Conservation (phyloP, 2,113 vertebrate species). For the Microcebus tavaratra region DNA sequence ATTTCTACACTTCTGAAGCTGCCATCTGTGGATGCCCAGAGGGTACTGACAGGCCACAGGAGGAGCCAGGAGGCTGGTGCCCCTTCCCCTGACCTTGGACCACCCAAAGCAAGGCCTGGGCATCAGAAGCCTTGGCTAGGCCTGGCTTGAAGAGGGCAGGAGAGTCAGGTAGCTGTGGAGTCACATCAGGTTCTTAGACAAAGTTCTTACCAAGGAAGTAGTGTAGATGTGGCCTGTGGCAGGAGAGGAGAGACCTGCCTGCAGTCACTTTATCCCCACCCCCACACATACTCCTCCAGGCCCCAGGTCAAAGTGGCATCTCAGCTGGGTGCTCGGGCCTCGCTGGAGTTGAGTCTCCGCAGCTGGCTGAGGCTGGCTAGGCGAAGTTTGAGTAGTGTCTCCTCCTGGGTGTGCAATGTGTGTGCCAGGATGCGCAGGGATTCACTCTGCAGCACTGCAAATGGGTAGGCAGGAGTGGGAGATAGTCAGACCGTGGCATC, state of each 20-base stretch:
- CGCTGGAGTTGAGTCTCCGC: slow-evolving; percentile 86
- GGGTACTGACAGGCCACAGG: slow-evolving; percentile 17
- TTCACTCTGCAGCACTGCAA: slow-evolving; percentile 86
- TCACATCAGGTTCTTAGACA: not conserved
- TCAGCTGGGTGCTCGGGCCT: slow-evolving; percentile 39
- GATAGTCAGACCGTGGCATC: not conserved
- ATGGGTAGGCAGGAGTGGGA: not conserved
- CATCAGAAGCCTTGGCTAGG: not conserved
- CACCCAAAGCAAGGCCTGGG: not conserved
- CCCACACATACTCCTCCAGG: not conserved
- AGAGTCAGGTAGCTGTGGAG: not conserved
- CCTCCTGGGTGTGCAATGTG: slow-evolving; percentile 82
- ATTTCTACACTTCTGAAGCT: slow-evolving; percentile 57
- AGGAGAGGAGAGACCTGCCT: not conserved
- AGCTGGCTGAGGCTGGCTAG: slow-evolving; percentile 88
- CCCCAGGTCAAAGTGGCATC: not conserved
- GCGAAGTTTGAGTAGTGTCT: slow-evolving; percentile 80
- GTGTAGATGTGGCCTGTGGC: not conserved
- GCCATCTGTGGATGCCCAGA: not conserved
- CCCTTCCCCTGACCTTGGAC: slow-evolving; percentile 43
- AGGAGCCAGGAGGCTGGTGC: not conserved
- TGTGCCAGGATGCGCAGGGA: slow-evolving; percentile 85
- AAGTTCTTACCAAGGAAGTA: not conserved
- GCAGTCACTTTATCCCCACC: not conserved
- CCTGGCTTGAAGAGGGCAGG: not conserved